Conservation (phyloP, 2,797 vertebrate species). For the Macropus fuliginosus region DNA sequence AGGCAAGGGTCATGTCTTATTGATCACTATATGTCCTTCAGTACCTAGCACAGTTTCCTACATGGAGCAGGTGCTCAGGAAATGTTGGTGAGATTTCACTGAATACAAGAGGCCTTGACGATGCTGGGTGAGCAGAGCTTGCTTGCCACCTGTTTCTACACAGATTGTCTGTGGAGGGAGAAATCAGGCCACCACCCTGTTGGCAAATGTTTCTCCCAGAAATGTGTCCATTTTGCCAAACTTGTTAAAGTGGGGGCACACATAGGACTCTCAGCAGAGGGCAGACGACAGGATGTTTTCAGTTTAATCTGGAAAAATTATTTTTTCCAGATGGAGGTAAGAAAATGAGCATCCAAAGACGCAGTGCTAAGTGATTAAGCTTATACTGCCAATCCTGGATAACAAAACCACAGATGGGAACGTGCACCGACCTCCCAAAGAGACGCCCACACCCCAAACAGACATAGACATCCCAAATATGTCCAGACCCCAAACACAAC, state of each 20-base stretch:
- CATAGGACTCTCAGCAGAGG: not conserved
- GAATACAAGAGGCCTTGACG: not conserved
- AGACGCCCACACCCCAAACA: slow-evolving; percentile 14
- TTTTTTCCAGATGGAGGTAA: not conserved
- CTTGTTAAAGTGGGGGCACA: not conserved
- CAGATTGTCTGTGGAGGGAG: not conserved
- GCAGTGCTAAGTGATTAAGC: slow-evolving; percentile 1
- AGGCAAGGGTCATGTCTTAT: not conserved
- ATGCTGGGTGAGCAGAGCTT: not conserved
- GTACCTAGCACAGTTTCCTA: not conserved
- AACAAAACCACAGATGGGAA: not conserved
- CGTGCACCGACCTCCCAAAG: not conserved
- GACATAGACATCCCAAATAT: not conserved
- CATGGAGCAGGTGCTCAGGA: not conserved
- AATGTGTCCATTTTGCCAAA: slow-evolving; percentile 14
- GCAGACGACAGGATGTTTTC: not conserved
- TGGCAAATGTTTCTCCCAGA: slow-evolving; percentile 57
- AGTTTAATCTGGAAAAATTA: not conserved
- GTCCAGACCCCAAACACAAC: not conserved
- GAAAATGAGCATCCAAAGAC: not conserved
- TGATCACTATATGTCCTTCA: not conserved
- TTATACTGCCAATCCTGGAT: not conserved
- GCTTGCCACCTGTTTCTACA: not conserved
- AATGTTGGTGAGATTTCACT: not conserved
- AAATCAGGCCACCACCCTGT: not conserved